Evolutionary conservation across 2,113 vertebrate genomes (phyloP), one percentile per base, ranked within the genome.

Genomic region (Phrynocephalus versicolor): DNA sequence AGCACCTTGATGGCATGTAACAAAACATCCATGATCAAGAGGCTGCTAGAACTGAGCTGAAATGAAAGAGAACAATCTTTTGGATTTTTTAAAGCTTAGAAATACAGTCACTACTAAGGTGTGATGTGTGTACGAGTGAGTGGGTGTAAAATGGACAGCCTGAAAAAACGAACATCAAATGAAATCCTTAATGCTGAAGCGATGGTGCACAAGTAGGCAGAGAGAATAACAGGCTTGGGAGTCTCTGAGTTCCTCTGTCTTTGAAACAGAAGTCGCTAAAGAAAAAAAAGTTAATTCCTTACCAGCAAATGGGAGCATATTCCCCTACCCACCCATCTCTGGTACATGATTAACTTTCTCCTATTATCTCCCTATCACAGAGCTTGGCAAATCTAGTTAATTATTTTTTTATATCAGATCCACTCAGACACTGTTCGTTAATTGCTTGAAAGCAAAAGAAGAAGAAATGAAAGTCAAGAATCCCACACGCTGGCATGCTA

Each of bases 311-410:
- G 64, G 51, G 67, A 71, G 51, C 60, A 33, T 58, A 60, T 69
- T 62, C 70, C 30, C 16, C 74, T 64, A 21, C 58, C 30, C 70
- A 37, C 41, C 81, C 72, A 41, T 35, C 51, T 12, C 30, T 70
- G 65, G 84, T 71, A 27, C 76, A 85, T 85, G 27, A 85, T 85
- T 85, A 85, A 85, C 65, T 71, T 71, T 16, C 75, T 35, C 37
- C 51, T 8, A n/a, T 57, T 71, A 70, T n/a, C 64, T 69, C 7
- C 55, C 57, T 12, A n/a, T 39, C 51, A 27, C 64, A 69, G 15
- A 1, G 33, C 74, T 78, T 37, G n/a, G 74, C 62, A 67, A 67
- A 58, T 51, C 21, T 30, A 57, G 15, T 58, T 78, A 70, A 78
- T 10, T 19, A 33, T 25, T 33, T 57, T 64, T 6, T 58, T 82